Percentiles rank a stretch among this genome's conserved stretches.
These are phyloP conservation scores for Dendroctonus valens DNA, from an alignment of 1,140 invertebrate species.

Conservation along the genomic window DNA sequence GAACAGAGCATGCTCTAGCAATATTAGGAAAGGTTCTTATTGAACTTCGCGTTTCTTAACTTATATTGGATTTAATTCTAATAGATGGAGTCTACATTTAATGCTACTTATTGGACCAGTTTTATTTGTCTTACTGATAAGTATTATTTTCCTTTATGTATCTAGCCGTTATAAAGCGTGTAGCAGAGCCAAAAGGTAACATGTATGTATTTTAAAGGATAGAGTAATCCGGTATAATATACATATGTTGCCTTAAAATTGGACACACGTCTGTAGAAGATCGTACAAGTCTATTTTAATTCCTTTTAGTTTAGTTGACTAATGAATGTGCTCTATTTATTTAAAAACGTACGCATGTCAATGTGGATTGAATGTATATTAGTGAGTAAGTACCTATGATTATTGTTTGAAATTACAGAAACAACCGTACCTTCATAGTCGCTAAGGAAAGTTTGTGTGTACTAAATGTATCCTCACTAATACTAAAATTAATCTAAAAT, in stretches of 20 bases:
- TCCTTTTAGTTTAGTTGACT: conserved; percentile 28
- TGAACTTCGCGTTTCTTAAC: background rate
- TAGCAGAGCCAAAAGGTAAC: background rate
- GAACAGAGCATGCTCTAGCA: no score
- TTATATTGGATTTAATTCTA: background rate
- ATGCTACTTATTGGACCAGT: conserved; percentile 21
- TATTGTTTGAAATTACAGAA: conserved; percentile 18
- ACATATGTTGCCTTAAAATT: no score
- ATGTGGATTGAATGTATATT: conserved; percentile 26
- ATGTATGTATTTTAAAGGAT: background rate
- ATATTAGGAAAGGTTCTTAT: no score
- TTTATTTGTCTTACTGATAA: conserved; percentile 21
- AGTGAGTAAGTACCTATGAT: conserved; percentile 18
- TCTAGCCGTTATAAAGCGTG: conserved; percentile 7
- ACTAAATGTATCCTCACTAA: no score
- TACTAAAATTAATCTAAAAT: no score
- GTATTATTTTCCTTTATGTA: conserved; percentile 29
- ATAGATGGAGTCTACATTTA: conserved; percentile 26
- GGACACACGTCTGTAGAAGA: no score
- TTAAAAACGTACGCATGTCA: conserved; percentile 31
- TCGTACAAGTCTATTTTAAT: conserved; percentile 31
- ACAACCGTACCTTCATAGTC: conserved; percentile 6
- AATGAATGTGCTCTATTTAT: conserved; percentile 35
- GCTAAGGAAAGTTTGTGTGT: background rate
- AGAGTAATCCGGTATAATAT: no score